Base-by-base conservation (phyloP, 2,113 vertebrate species). In the Myotis davidii region DNA sequence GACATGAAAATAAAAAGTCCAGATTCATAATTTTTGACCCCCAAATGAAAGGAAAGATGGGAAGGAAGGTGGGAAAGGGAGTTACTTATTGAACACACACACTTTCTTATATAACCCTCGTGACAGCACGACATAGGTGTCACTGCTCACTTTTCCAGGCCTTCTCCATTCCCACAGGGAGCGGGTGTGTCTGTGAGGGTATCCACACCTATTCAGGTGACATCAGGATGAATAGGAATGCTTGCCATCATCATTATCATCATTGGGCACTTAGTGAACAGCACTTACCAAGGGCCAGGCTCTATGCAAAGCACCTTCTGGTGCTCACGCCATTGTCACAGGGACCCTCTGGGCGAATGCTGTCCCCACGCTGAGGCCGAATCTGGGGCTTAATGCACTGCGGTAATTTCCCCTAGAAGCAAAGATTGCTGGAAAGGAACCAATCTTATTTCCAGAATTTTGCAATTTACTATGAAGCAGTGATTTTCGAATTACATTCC, bases 401-500 rank as follows among this genome's bases (percentile, higher is more conserved):
- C 64, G 37, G 9, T 81, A 21, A 50, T 50, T 94, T 88, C 78
- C 73, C 67, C 59, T 69, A 84, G 85, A 85, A 95, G 73, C 88
- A 85, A 82, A 92, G 85, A 74, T 74, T 64, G 13, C 69, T 83
- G 20, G 64, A 69, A 88, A 95, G 21, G 67, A 96, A 74, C 18
- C 18, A 70, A 14, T 83, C 18, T n/a, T 56, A 95, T 96, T 85
- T 82, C 54, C n/a, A 95, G 67, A 96, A 90, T 52, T 94, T 87
- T 90, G 27, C 67, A 85, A 34, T 73, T 91, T 82, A 90, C 48
- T 87, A 88, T 85, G 91, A 95, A 93, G 79, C 45, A 90, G 34
- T 90, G 67, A 90, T 90, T 97, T 93, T 96, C 25, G 73, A 96
- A 94, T 83, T 72, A 45, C 73, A 37, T 94, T 56, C 37, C 73